Evolutionary conservation across 1,140 invertebrate species (phyloP), one percentile per base, ranked within the genome.

Genomic region (Pseudomyrmex concolor): DNA sequence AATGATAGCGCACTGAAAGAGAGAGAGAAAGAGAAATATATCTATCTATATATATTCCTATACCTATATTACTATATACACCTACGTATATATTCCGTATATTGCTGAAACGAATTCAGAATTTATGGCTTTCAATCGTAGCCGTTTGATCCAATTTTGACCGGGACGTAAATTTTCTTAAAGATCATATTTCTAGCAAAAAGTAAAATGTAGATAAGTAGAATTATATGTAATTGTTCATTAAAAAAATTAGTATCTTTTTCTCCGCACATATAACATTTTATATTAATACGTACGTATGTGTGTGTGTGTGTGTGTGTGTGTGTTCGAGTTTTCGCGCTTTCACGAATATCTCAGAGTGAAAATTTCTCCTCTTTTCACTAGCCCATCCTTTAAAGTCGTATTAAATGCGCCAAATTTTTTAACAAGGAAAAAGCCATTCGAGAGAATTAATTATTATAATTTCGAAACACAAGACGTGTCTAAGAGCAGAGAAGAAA

Each of bases 331-430:
- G 22, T 71, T 19, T 80, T 80, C 54, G 15, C 66, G 55, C 66
- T 80, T 70, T 70, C 66, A 70, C 54, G 76, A 59, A 70, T 70
- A 68, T 22, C 15, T 34, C 13, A 22, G 10, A 55, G n/a, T 7
- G 54, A 15, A 59, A 68, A 59, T 59, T 59, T 70, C 66, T 48
- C 43, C 54, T 48, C 54, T 57, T 71, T 59, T 71, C 76, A 8
- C 50, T 1, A n/a, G 12, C 15, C n/a, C 19, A 22, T n/a, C 43
- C 50, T 48, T 57, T 60, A 57, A 7, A 70, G 15, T 25, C 15
- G 13, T 10, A 34, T 48, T 71, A 71, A 78, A 68, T 57, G 43
- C 55, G 15, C 1, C 51, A 22, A 71, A 17, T 19, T 17, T 80
- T 50, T 70, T 60, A 50, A 80, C 66, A 54, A 71, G 34, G 34